A percentile compares a stretch with the other conserved stretches of the same genome.
These are phyloP conservation scores for Chloropsis cyanopogon DNA, from an alignment of 2,113 vertebrate species.

Conservation along the genomic window DNA sequence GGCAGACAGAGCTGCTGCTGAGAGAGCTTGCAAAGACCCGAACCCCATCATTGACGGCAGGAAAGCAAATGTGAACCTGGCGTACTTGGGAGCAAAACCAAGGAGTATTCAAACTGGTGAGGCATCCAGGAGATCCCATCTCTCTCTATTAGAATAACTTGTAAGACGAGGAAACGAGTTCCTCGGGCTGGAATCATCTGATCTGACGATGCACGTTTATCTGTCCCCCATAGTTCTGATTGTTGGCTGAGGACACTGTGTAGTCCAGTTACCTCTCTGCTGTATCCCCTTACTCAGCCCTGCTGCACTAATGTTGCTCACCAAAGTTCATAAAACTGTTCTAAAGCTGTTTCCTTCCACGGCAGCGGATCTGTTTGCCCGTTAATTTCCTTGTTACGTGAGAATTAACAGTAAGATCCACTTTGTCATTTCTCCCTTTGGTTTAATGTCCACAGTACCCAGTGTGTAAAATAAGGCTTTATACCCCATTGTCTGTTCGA, in stretches of 20 bases:
- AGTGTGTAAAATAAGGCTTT: not conserved
- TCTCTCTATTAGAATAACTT: constrained; percentile 31
- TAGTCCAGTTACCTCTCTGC: not conserved
- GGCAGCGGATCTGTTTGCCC: not conserved
- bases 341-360: not conserved
- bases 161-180: not conserved
- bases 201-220: not conserved
- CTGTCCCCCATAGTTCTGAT: not conserved
- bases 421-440: not conserved
- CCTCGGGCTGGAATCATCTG: not conserved
- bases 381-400: rapidly evolving
- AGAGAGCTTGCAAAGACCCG: constrained; percentile 95
- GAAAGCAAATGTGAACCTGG: constrained; percentile 96
- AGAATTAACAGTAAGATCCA: not conserved
- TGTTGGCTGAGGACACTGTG: rapidly evolving
- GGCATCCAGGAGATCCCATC: not conserved
- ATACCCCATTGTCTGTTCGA: not conserved
- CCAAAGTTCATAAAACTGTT: not conserved
- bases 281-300: not conserved
- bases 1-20: constrained; percentile 89
- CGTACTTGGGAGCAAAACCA: constrained; percentile 95
- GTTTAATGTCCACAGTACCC: not conserved
- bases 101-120: constrained; percentile 93
- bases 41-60: constrained; percentile 97
- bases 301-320: not conserved